phyloP scores from a whole-genome alignment of 2,797 vertebrate genomes.

The Coregonus ussuriensis region DNA sequence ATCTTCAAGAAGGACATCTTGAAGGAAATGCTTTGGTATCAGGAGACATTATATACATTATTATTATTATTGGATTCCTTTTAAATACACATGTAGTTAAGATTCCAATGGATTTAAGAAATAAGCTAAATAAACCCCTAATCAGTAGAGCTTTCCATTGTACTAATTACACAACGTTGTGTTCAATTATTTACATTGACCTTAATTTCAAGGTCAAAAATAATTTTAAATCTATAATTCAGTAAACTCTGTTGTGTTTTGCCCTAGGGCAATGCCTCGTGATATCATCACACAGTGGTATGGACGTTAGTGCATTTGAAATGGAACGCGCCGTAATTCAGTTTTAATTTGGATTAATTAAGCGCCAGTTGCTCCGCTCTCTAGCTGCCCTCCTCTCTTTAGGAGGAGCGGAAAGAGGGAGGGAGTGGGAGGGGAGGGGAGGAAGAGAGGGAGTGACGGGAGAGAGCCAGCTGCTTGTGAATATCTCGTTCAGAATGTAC shows the following conservation, averaged over 20 bases:
- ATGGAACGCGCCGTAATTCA: conserved; percentile 16
- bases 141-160: background rate
- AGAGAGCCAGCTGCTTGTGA: background rate
- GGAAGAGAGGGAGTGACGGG: fast-evolving
- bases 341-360: conserved; percentile 29
- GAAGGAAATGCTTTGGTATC: background rate
- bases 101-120: background rate
- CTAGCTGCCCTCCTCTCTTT: conserved; percentile 11
- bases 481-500: background rate
- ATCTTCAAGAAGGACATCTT: background rate
- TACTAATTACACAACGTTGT: background rate
- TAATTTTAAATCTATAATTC: background rate
- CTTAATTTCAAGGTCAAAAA: background rate
- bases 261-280: background rate
- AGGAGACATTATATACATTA: background rate
- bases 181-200: background rate
- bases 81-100: background rate
- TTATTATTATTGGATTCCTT: background rate
- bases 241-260: background rate
- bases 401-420: background rate
- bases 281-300: background rate
- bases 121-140: background rate
- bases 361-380: conserved; percentile 24
- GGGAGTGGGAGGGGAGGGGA: too few relatives aligned
- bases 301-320: conserved; percentile 13